These are phyloP conservation scores for Drosophila hydei DNA, from an alignment of 1,140 invertebrate species.

Conservation along the genomic window DNA sequence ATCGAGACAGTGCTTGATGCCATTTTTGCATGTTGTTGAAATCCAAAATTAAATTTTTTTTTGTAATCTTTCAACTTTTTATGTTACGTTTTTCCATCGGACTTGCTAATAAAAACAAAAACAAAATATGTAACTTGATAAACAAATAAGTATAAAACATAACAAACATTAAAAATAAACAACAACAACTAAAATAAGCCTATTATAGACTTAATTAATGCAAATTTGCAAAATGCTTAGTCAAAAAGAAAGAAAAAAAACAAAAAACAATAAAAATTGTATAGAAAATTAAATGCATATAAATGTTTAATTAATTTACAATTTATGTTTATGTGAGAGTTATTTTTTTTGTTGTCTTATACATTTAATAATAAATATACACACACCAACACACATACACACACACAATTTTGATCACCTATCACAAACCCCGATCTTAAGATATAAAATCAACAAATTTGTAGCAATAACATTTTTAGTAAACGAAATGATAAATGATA, in stretches of 20 bases:
- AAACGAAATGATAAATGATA: slow-evolving; percentile 34
- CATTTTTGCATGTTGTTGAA: slow-evolving; percentile 70
- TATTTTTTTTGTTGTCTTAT: slow-evolving; percentile 43
- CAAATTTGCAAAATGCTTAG: slow-evolving; percentile 77
- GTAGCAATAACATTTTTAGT: slow-evolving; percentile 60
- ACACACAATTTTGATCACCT: slow-evolving; percentile 20
- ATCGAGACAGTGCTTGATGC: slow-evolving; percentile 46
- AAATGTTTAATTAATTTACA: slow-evolving; percentile 74
- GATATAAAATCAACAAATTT: slow-evolving; percentile 47
- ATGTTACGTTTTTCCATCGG: slow-evolving; percentile 54
- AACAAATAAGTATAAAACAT: slow-evolving; percentile 12
- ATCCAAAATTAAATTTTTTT: slow-evolving; percentile 56
- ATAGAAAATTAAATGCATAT: slow-evolving; percentile 76
- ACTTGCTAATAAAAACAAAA: slow-evolving; percentile 46
- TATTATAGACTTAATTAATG: slow-evolving; percentile 81
- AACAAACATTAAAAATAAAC: slow-evolving; percentile 19
- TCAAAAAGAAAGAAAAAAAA: slow-evolving; percentile 40
- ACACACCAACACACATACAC: slow-evolving; percentile 27
- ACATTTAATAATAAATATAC: slow-evolving; percentile 18
- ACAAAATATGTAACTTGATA: slow-evolving; percentile 31
- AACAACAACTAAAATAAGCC: slow-evolving; percentile 64
- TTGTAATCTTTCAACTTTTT: slow-evolving; percentile 37
- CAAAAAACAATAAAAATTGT: slow-evolving; percentile 74
- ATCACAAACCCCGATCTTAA: slow-evolving; percentile 33
- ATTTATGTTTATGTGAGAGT: slow-evolving; percentile 60